A percentile compares a stretch with the other conserved stretches of the same genome.
Evolutionary conservation across 1,140 invertebrate species (phyloP).

Genomic region (Diorhabda sublineata): DNA sequence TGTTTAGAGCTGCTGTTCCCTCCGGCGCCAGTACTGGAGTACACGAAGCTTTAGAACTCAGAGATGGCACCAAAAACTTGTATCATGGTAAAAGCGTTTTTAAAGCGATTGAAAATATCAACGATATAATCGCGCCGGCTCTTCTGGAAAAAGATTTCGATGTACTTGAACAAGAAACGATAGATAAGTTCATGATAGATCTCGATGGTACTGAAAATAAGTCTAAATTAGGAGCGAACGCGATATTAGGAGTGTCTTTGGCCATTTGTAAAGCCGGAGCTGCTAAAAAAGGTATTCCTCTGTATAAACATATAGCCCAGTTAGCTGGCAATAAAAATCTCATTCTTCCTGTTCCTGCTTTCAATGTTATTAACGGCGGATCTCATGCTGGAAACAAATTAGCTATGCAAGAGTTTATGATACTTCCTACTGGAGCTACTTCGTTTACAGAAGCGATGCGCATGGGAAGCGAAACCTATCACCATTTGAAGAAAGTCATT

Average conservation of each 20-base stretch:
- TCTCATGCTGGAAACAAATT: constrained; percentile 98
- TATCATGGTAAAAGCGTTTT: constrained; percentile 95
- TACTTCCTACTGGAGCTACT: constrained; percentile 66
- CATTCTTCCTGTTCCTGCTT: constrained; percentile 92
- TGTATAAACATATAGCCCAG: constrained; percentile 87
- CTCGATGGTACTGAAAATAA: constrained; percentile 98
- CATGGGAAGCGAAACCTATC: constrained; percentile 96
- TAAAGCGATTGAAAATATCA: constrained; percentile 91
- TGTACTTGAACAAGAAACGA: constrained; percentile 85
- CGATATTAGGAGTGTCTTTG: constrained; percentile 93
- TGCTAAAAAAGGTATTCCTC: constrained; percentile 84
- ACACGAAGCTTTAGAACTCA: constrained; percentile 94
- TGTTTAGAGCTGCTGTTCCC: constrained; percentile 95
- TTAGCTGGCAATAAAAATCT: constrained; percentile 88
- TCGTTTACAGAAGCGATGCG: constrained; percentile 97
- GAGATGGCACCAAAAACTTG: constrained; percentile 83
- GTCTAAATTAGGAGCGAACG: constrained; percentile 93
- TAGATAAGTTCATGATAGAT: constrained; percentile 89
- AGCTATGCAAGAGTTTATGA: constrained; percentile 79
- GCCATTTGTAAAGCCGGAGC: constrained; percentile 96
- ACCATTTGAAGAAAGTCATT: constrained; percentile 94
- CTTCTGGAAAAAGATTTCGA: constrained; percentile 78
- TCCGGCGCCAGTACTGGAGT: constrained; percentile 94
- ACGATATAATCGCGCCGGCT: constrained; percentile 79
- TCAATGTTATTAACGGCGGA: constrained; percentile 99